phyloP scores from a whole-genome alignment of 2,113 vertebrate species.

The Ursus arctos region DNA sequence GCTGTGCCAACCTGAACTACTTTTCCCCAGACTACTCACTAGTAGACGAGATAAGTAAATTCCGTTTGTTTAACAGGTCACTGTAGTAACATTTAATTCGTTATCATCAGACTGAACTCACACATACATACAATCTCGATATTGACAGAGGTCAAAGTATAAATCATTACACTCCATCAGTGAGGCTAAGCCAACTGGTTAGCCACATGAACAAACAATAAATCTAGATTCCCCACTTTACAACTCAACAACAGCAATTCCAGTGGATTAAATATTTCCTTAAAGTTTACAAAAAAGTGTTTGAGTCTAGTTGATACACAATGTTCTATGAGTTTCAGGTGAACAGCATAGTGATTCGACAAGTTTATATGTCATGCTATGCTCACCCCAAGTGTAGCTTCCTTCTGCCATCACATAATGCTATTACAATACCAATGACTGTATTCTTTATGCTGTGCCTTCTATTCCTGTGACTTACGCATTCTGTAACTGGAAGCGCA shows the following conservation, averaged over 20 bases:
- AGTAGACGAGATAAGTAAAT: background rate
- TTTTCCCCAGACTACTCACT: background rate
- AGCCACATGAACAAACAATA: background rate
- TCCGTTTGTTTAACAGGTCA: background rate
- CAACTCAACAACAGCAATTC: background rate
- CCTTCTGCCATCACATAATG: background rate
- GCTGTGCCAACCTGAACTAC: background rate
- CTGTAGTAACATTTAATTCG: background rate
- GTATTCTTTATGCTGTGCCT: background rate
- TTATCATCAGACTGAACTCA: background rate
- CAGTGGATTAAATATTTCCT: background rate
- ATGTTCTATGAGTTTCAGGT: background rate
- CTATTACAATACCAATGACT: background rate
- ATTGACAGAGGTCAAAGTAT: background rate
- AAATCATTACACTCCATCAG: background rate
- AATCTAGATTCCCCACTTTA: background rate
- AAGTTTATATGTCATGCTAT: background rate
- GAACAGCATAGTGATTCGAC: background rate
- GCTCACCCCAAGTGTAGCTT: background rate
- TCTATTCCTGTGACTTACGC: background rate
- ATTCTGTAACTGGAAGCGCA: background rate
- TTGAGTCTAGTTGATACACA: background rate
- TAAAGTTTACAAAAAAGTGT: background rate
- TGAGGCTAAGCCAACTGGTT: background rate
- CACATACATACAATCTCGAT: background rate